These are phyloP conservation scores for Bugula neritina DNA, from an alignment of 2,888 invertebrate genomes.

Conservation along the genomic window DNA sequence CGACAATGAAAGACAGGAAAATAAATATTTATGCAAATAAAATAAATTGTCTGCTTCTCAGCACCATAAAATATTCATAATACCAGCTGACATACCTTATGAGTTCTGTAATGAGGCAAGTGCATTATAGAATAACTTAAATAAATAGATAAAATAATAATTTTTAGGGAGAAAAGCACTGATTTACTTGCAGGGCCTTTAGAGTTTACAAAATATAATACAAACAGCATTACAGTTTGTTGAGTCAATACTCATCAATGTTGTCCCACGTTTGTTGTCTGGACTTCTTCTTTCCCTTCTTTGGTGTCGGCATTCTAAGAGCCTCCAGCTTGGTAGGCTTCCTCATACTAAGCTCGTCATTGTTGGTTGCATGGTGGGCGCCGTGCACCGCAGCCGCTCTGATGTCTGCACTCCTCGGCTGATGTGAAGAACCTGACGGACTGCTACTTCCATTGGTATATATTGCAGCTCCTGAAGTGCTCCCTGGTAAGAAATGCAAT, in stretches of 20 bases:
- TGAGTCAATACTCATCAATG: background rate
- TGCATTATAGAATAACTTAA: too few species aligned
- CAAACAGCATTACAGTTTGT: too few species aligned
- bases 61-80: too few species aligned
- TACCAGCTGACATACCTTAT: too few species aligned
- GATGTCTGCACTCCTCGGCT: slow-evolving; percentile 43
- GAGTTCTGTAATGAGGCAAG: too few species aligned
- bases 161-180: slow-evolving; percentile 1
- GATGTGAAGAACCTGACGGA: slow-evolving; percentile 37
- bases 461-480: background rate
- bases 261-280: slow-evolving; percentile 29
- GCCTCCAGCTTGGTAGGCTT: slow-evolving; percentile 56
- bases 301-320: slow-evolving; percentile 43
- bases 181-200: too few species aligned
- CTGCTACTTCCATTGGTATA: slow-evolving; percentile 30
- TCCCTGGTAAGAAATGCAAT: background rate
- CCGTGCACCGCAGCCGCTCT: slow-evolving; percentile 46
- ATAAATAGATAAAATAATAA: background rate
- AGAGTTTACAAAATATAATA: too few species aligned
- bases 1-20: too few species aligned
- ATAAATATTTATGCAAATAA: too few species aligned
- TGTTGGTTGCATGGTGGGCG: slow-evolving; percentile 35
- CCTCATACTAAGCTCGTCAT: slow-evolving; percentile 41
- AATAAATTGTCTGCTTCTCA: too few species aligned
- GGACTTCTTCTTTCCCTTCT: slow-evolving; percentile 38